phyloP scores from a whole-genome alignment of 2,888 invertebrate species.

The Agrenia bidenticulata region DNA sequence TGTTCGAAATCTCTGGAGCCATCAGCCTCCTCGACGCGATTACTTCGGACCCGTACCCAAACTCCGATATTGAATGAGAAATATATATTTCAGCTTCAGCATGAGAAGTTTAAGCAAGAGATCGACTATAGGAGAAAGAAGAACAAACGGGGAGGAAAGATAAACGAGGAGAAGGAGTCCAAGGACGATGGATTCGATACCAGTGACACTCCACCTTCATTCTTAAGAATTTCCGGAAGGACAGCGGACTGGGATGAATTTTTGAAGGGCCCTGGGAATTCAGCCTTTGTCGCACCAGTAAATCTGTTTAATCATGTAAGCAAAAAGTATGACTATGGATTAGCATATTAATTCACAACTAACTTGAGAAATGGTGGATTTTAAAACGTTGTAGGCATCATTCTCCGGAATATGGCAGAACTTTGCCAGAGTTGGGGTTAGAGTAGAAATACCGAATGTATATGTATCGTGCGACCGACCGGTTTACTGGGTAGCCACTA shows the following conservation, averaged over 20 bases:
- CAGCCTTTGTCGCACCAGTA: conserved; percentile 35
- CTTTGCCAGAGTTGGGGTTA: conserved; percentile 28
- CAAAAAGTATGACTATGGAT: no score
- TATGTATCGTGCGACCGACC: conserved; percentile 18
- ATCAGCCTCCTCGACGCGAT: no score
- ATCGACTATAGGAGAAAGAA: no score
- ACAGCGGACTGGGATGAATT: conserved; percentile 44
- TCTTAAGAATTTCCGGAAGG: conserved; percentile 25
- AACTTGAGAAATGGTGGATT: neutral
- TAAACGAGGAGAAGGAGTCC: neutral
- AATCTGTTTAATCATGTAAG: conserved; percentile 35
- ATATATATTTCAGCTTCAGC: no score
- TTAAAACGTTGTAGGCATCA: conserved; percentile 41
- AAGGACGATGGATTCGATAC: no score
- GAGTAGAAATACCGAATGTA: conserved; percentile 38
- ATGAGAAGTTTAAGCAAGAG: no score
- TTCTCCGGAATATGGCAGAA: conserved; percentile 28
- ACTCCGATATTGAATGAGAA: no score
- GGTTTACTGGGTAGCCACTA: conserved; percentile 41
- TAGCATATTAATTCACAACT: neutral
- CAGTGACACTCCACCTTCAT: conserved; percentile 3
- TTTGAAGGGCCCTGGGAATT: conserved; percentile 17
- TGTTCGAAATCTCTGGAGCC: no score
- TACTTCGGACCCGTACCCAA: no score
- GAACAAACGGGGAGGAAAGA: neutral